phyloP scores from a whole-genome alignment of 2,888 invertebrate genomes.

The Diarsia rubi region DNA sequence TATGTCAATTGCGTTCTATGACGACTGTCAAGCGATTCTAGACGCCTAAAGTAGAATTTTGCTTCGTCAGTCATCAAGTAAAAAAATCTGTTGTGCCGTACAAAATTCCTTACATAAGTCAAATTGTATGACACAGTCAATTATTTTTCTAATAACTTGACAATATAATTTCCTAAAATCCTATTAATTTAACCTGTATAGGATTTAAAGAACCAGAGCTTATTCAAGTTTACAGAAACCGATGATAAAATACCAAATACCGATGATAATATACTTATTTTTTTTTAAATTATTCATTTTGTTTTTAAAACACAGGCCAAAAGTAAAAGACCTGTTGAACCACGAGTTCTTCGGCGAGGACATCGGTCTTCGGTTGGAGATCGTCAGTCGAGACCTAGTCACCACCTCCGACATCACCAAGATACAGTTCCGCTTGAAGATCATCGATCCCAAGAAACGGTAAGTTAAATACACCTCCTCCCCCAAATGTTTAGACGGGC shows the following conservation, averaged over 20 bases:
- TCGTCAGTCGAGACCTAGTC: conserved; percentile 92
- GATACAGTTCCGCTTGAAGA: conserved; percentile 97
- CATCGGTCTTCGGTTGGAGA: conserved; percentile 92
- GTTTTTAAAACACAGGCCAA: conserved; percentile 91
- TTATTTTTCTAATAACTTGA: background rate
- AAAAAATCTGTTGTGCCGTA: background rate
- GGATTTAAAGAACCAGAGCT: background rate
- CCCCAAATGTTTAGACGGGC: background rate
- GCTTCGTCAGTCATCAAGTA: background rate
- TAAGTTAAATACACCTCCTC: too few relatives aligned
- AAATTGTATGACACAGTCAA: background rate
- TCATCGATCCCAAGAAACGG: conserved; percentile 99
- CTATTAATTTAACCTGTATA: too few relatives aligned
- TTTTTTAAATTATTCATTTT: background rate
- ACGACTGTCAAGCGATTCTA: background rate
- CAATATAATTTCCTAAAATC: background rate
- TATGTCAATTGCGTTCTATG: background rate
- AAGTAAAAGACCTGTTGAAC: conserved; percentile 97
- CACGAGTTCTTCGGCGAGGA: conserved; percentile 99
- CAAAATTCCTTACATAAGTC: background rate
- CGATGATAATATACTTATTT: background rate
- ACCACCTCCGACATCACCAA: conserved; percentile 92
- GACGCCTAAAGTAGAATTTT: background rate
- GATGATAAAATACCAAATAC: background rate
- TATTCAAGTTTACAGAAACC: conserved; percentile 6